Base-by-base conservation (phyloP, 2,113 vertebrate species). In the Struthio camelus region DNA sequence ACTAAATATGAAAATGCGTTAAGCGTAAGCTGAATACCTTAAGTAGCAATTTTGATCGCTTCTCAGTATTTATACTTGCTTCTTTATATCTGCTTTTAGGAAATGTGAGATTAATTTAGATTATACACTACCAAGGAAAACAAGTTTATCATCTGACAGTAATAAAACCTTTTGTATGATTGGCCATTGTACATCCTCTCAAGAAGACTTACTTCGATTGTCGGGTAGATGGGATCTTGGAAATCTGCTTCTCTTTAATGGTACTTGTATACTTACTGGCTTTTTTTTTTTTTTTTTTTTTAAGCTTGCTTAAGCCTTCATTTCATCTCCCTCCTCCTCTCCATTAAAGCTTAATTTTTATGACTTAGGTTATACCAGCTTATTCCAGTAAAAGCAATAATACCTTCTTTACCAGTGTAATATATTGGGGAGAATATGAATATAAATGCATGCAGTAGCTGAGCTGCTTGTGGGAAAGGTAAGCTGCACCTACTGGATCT, bases 141-240 rank as follows among this genome's bases (percentile, higher is more conserved):
- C 98, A 96, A 99, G 98, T 79, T 98, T 99, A 51, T 99, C 99
- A 36, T 99, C 99, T n/a, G 99, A 99, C 93, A 99, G 98, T 97
- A 99, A 99, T 97, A 99, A 99, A 98, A 99, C 99, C 8, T 99
- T 99, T 97, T 99, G 99, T 94, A 99, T 99, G 99, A 90, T 99
- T 92, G 99, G 99, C 76, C 99, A 99, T 94, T 98, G 98, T 87
- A 81, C 92, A 2, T 97, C 98, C 4, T 94, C 98, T 30, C 98
- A 98, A 94, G 99, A 99, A 97, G 99, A 99, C 23, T 61, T 92
- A 56, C 80, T 98, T 85, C 98, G 94, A n/a, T 97, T 98, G 73
- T 87, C 96, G 62, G 98, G 98, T 70, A 93, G 94, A 96, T 99
- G 99, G 98, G 96, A 98, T 95, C 98, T 99, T 97, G 99, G 99